Conservation (phyloP, 1,140 invertebrate genomes). For the Zaprionus capensis region DNA sequence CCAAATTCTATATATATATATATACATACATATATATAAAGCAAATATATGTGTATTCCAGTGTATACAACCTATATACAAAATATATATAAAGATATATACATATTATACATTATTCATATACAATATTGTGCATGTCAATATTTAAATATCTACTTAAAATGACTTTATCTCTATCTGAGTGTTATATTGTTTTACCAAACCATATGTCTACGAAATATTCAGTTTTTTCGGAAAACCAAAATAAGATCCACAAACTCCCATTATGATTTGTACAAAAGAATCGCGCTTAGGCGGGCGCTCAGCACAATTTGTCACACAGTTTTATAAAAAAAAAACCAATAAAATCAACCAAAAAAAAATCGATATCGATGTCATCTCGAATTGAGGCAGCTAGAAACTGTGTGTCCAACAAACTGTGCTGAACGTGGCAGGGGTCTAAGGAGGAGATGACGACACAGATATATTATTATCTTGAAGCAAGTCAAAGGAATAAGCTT, state of each 20-base stretch:
- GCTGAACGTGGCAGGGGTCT: conserved; percentile 10
- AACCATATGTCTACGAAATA: conserved; percentile 66
- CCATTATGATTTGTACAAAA: conserved; percentile 1
- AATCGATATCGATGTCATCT: conserved; percentile 15
- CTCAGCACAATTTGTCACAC: conserved; percentile 27
- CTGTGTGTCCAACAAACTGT: conserved; percentile 15
- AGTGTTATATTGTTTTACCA: conserved; percentile 72
- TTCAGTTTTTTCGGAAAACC: conserved; percentile 34
- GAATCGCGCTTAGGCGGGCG: background rate
- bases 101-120: conserved; percentile 62
- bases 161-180: conserved; percentile 43
- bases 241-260: conserved; percentile 13
- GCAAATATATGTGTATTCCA: conserved; percentile 24
- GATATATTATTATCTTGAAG: conserved; percentile 16
- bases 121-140: conserved; percentile 65
- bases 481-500: background rate
- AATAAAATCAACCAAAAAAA: background rate
- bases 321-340: conserved; percentile 9
- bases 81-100: conserved; percentile 50
- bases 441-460: conserved; percentile 59
- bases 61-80: conserved; percentile 18
- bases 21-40: conserved; percentile 13
- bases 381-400: conserved; percentile 49
- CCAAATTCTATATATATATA: conserved; percentile 20
- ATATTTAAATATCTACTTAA: conserved; percentile 58